These are phyloP conservation scores for Ciconia maguari DNA, from an alignment of 2,113 vertebrate species.

Conservation along the genomic window DNA sequence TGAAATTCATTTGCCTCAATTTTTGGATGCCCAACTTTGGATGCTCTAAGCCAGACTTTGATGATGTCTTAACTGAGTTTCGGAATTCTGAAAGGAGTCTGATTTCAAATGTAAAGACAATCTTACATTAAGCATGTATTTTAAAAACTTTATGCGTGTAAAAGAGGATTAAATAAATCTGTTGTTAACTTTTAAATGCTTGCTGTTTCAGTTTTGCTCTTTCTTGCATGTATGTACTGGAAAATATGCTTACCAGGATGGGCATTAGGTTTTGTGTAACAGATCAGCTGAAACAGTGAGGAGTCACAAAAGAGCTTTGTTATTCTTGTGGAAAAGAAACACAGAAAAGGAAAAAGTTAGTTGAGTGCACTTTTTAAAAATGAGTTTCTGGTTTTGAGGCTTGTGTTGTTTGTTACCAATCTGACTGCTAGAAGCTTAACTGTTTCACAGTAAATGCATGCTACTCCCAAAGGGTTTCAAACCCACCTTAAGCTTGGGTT, in stretches of 20 bases:
- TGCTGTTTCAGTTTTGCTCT: background rate
- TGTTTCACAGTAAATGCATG: background rate
- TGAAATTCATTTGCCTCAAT: background rate
- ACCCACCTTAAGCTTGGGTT: background rate
- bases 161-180: slow-evolving; percentile 28
- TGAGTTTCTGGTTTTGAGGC: background rate
- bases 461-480: background rate
- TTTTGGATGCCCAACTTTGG: background rate
- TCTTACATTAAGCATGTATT: slow-evolving; percentile 1
- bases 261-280: background rate
- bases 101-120: background rate
- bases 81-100: background rate
- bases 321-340: background rate
- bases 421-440: background rate
- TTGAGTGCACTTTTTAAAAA: background rate
- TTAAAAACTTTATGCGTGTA: background rate
- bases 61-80: background rate
- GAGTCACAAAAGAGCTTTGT: background rate
- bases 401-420: background rate
- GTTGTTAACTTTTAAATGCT: background rate
- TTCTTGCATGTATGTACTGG: background rate
- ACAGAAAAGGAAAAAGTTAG: background rate
- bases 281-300: background rate
- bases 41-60: background rate
- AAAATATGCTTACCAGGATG: background rate